Base-by-base conservation (phyloP, 2,113 vertebrate genomes). In the Setophaga kirtlandii region DNA sequence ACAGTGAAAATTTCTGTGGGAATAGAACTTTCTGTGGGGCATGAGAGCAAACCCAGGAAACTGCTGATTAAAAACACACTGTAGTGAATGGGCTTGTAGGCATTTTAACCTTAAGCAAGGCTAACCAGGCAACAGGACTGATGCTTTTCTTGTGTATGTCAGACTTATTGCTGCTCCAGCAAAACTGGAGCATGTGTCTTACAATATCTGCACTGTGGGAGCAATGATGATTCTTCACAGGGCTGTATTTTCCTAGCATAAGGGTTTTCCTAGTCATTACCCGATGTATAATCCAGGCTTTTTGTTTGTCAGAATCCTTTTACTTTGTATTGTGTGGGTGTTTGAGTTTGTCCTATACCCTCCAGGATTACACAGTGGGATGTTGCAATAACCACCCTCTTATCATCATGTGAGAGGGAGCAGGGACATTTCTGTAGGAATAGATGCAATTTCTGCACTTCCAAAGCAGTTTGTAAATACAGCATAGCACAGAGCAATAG, bases 191-290 rank as follows among this genome's bases (percentile, higher is more conserved):
- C n/a, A 35, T 86, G 33, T 83, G n/a, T 75, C 76, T 88, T 90
- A 64, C 53, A 93, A 76, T 82, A 92, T 20, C n/a, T 73, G 49
- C n/a, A 50, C 41, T 2, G 5, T 83, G 83, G 80, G 65, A 94
- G 50, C 74, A 82, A 93, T 90, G 83, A 84, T 42, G 58, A 35
- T 87, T 78, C 83, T 87, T 93, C 76, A 64, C 49, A 60, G 64
- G 46, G 39, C 69, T 89, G 58, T 92, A 76, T 94, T 93, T 94
- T 96, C 69, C 69, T 58, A 68, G 37, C 30, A 69, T 68, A 92
- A 92, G 49, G 44, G 18, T 89, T 90, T 94, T 96, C 77, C 80
- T 90, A 76, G 73, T 89, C 73, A 94, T 94, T 93, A 65, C 83
- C 73, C 41, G 78, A 76, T 65, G 31, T 42, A 94, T 89, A 91